Conservation (phyloP, 1,140 invertebrate genomes). For the Chrysoperla carnea region DNA sequence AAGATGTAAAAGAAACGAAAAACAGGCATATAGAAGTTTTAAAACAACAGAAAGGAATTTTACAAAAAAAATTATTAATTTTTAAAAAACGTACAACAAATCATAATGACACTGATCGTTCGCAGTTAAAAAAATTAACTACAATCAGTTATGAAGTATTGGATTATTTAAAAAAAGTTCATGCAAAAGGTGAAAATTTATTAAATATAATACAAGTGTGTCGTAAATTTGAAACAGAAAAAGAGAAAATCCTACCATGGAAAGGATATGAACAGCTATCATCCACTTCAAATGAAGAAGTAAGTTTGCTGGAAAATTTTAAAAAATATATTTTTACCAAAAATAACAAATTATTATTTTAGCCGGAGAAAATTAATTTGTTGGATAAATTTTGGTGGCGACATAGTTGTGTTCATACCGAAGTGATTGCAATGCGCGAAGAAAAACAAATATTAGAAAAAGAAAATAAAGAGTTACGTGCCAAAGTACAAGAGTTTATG, state of each 20-base stretch:
- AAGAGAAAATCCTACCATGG: slow-evolving; percentile 6
- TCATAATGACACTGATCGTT: no score
- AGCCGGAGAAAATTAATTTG: no score
- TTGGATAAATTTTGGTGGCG: no score
- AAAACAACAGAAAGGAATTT: neutral
- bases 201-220: slow-evolving; percentile 11
- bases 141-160: slow-evolving; percentile 8
- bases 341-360: no score
- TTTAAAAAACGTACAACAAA: neutral
- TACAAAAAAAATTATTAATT: neutral
- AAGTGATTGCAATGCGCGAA: no score
- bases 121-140: neutral
- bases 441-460: no score
- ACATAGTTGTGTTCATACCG: no score
- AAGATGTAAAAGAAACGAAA: slow-evolving; percentile 3
- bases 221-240: slow-evolving; percentile 15
- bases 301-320: no score
- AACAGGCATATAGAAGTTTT: slow-evolving; percentile 1
- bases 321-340: no score
- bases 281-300: no score
- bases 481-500: no score
- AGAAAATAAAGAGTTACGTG: no score
- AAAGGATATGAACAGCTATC: neutral
- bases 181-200: slow-evolving; percentile 11
- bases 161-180: slow-evolving; percentile 7